These are phyloP conservation scores for Lycorma delicatula DNA, from an alignment of 1,140 invertebrate species.

Conservation along the genomic window DNA sequence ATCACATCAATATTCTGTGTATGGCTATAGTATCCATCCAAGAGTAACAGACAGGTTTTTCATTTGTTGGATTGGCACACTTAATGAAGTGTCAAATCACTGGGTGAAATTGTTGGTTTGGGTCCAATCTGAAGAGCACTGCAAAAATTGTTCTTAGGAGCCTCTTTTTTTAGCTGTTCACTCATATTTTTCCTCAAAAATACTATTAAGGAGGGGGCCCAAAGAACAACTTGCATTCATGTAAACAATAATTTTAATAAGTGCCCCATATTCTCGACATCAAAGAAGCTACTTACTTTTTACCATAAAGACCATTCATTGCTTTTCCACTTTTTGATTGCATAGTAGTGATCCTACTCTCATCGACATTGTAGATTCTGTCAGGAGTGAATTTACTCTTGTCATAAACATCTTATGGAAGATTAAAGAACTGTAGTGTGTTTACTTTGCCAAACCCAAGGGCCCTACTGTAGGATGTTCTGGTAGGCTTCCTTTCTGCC, in stretches of 20 bases:
- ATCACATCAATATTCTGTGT: slow-evolving; percentile 35
- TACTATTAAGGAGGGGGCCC: slow-evolving; percentile 38
- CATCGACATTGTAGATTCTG: slow-evolving; percentile 35
- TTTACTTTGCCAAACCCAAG: slow-evolving; percentile 29
- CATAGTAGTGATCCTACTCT: slow-evolving; percentile 32
- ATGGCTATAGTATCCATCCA: slow-evolving; percentile 34
- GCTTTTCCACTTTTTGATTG: slow-evolving; percentile 29
- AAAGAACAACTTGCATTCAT: slow-evolving; percentile 35
- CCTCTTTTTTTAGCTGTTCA: slow-evolving; percentile 14
- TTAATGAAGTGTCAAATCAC: slow-evolving; percentile 25
- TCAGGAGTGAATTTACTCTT: slow-evolving; percentile 29
- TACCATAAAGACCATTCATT: slow-evolving; percentile 29
- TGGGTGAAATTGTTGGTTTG: slow-evolving; percentile 24
- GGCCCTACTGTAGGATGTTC: slow-evolving; percentile 29
- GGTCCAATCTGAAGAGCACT: slow-evolving; percentile 35
- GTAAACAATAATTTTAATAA: slow-evolving; percentile 32
- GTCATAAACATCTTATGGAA: slow-evolving; percentile 30
- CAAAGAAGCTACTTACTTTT: slow-evolving; percentile 31
- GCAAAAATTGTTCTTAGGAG: slow-evolving; percentile 29
- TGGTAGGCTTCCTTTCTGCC: slow-evolving; percentile 17
- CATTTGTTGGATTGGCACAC: slow-evolving; percentile 23
- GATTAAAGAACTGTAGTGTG: slow-evolving; percentile 29
- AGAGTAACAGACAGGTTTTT: slow-evolving; percentile 35
- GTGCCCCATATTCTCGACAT: slow-evolving; percentile 32
- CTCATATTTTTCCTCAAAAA: slow-evolving; percentile 35